A percentile compares a stretch with the other conserved stretches of the same genome.
Evolutionary conservation across 2,113 vertebrate genomes (phyloP).

Genomic region (Cnemophilus loriae): DNA sequence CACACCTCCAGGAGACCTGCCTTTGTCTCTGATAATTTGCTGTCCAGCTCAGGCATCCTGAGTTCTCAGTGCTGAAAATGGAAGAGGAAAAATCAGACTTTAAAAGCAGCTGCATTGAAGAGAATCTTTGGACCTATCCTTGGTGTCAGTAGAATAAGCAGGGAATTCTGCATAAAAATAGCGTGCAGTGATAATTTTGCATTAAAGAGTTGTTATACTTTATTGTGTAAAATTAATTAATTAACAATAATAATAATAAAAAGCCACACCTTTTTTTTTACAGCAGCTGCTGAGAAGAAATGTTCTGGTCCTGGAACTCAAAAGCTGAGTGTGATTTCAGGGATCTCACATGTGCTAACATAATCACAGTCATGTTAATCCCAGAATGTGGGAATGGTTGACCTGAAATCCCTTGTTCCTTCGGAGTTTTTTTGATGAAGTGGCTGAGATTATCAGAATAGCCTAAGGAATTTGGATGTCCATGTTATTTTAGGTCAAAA

Average conservation of each 20-base stretch:
- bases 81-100: not conserved
- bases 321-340: not conserved
- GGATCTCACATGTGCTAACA: not conserved
- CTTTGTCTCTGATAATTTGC: not conserved
- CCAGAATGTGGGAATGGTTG: not conserved
- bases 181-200: not conserved
- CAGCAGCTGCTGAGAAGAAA: not conserved
- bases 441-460: not conserved
- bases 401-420: not conserved
- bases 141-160: not conserved
- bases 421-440: not conserved
- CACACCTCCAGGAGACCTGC: not conserved
- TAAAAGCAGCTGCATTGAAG: not conserved
- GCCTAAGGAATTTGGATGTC: not conserved
- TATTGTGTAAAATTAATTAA: not conserved
- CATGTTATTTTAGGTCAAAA: not conserved
- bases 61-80: not conserved
- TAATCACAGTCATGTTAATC: not conserved
- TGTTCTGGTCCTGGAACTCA: not conserved
- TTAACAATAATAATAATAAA: not conserved
- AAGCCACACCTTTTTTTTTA: not conserved
- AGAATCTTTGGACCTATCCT: not conserved
- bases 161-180: not conserved
- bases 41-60: not conserved
- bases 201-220: not conserved